Evolutionary conservation across 2,797 vertebrate genomes (phyloP), one percentile per base, ranked within the genome.

Genomic region (Champsocephalus gunnari): DNA sequence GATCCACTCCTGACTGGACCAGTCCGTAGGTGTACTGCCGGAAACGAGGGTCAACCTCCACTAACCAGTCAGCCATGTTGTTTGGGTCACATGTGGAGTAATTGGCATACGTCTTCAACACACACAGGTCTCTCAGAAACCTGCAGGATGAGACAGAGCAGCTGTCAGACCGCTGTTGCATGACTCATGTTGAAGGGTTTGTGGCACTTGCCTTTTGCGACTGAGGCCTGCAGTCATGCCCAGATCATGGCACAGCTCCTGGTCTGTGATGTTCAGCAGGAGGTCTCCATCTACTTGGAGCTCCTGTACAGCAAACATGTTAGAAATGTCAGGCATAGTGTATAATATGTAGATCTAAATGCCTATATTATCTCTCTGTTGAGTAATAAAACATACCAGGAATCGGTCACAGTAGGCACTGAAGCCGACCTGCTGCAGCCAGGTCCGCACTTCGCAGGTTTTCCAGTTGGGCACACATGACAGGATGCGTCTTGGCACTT

Each of bases 391-490:
- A 71, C 91, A 64, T 91, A 99, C 98, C 96, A 96, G 93, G 92
- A 99, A 99, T 65, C 85, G 92, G 64, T 96, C 92, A 66, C 95
- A 95, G 72, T 93, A 97, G 50, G 94, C 87, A 69, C 92, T 95
- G 79, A 99, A 99, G 86, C 98, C 97, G 0, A 99, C 94, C 93
- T 99, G 98, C 90, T 98, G 97, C 79, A 99, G 94, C 98, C 98
- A 99, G 0, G 90, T 97, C 91, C 97, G 97, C 71, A 99, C 98
- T 81, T 99, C 98, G 0, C 93, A 93, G 57, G 94, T 93, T 84
- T 99, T 99, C 98, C 98, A 99, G 94, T 97, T 98, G 83, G 97
- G 96, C 71, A 99, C 98, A 0, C 94, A 95, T 61, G 97, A 95
- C 75, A 96, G 84, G 84, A 99, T 97, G 50, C 94, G 96, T 43